Conservation (phyloP, 2,888 invertebrate genomes). For the Galerucella pusilla region DNA sequence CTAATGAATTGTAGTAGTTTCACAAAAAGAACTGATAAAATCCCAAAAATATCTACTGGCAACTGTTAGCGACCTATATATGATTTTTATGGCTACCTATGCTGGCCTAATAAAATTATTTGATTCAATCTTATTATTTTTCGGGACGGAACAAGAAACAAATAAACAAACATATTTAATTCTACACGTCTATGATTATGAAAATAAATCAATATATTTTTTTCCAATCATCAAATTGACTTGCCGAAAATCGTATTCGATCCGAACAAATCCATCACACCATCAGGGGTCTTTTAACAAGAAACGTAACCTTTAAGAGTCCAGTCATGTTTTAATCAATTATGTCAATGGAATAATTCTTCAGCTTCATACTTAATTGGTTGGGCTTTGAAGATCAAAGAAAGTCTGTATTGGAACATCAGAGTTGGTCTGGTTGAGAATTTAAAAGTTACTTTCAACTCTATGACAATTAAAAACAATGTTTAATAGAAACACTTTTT, state of each 20-base stretch:
- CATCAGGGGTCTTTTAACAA: conserved; percentile 39
- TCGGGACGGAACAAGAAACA: no score
- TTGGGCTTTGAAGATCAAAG: conserved; percentile 57
- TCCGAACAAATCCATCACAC: conserved; percentile 28
- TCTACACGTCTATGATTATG: neutral
- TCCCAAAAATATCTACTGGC: no score
- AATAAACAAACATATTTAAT: no score
- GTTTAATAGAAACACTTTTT: neutral
- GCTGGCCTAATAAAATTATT: no score
- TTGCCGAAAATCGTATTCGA: conserved; percentile 26
- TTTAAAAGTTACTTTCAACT: neutral
- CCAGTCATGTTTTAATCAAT: conserved; percentile 59
- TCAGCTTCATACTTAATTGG: conserved; percentile 51
- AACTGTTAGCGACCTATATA: no score
- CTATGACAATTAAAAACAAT: neutral
- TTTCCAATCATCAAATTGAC: conserved; percentile 16
- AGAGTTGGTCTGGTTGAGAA: neutral
- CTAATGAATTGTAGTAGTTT: no score
- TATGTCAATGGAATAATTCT: conserved; percentile 55
- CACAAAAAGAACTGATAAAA: no score
- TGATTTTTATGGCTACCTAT: no score
- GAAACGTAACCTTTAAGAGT: conserved; percentile 41
- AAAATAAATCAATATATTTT: conserved; percentile 13
- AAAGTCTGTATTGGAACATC: conserved; percentile 46
- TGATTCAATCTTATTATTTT: no score